These are phyloP conservation scores for Sebastes vulpes DNA, from an alignment of 2,797 vertebrate species.

Conservation along the genomic window DNA sequence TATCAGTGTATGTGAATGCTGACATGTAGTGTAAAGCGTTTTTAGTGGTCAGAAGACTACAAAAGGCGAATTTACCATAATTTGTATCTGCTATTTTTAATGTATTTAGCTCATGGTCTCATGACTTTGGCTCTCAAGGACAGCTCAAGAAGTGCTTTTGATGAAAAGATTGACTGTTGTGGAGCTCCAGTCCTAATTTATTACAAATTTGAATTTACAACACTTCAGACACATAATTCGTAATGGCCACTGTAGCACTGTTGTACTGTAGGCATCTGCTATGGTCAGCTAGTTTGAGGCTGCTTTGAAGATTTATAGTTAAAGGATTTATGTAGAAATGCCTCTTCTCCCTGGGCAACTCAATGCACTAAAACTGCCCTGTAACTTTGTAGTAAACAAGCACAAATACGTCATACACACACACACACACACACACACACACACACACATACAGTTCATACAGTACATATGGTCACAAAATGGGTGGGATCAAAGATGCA, in stretches of 20 bases:
- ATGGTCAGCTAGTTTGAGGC: constrained; percentile 6
- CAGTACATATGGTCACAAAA: not conserved
- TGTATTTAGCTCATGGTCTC: not conserved
- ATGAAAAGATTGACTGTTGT: not conserved
- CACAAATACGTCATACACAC: not conserved
- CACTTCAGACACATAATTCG: not conserved
- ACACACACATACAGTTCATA: not conserved
- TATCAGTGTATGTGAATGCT: no score
- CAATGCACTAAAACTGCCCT: not conserved
- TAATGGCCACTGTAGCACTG: not conserved
- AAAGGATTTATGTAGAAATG: constrained; percentile 22
- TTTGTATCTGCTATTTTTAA: not conserved
- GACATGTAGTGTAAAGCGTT: no score
- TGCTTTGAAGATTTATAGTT: constrained; percentile 28
- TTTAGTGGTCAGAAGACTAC: no score
- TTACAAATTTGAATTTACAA: constrained; percentile 3
- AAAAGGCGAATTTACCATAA: no score
- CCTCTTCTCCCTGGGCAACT: constrained; percentile 3
- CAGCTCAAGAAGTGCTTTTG: not conserved
- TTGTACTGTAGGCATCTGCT: constrained; percentile 15
- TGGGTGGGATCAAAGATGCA: constrained; percentile 39
- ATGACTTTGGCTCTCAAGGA: not conserved
- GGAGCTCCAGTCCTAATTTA: not conserved
- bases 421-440: not conserved
- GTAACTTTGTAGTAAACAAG: constrained; percentile 11